A percentile compares a stretch with the other conserved stretches of the same genome.
phyloP scores from a whole-genome alignment of 2,797 vertebrate species.

The Micrastur ruficollis region DNA sequence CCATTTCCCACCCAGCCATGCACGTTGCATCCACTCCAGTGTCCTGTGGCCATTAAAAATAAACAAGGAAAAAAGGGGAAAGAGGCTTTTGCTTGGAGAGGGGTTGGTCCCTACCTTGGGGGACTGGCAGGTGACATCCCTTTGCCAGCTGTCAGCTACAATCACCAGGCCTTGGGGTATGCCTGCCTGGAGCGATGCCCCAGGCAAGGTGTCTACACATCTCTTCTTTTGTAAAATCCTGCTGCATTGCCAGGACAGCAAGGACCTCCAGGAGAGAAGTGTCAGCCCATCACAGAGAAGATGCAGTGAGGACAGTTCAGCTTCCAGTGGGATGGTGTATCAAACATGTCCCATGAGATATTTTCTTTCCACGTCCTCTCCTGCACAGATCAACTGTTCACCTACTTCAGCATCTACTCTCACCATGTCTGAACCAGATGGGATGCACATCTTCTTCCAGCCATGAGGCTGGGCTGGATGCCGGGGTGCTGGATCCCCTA shows the following conservation, averaged over 20 bases:
- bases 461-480: background rate
- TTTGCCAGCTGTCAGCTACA: background rate
- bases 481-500: background rate
- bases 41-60: background rate
- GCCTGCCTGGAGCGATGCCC: background rate
- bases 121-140: background rate
- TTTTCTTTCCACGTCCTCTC: background rate
- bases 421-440: rapidly evolving
- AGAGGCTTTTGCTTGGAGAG: background rate
- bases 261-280: background rate
- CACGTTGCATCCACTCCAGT: background rate
- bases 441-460: background rate
- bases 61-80: background rate
- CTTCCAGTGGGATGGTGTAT: background rate
- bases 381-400: background rate
- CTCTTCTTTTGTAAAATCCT: background rate
- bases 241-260: background rate
- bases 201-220: background rate
- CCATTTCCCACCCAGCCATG: background rate
- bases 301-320: background rate
- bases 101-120: background rate
- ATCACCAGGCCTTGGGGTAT: background rate
- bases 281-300: background rate
- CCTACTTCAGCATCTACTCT: background rate
- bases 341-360: background rate